Percentiles rank a stretch among this genome's conserved stretches.
These are phyloP conservation scores for Troides oblongomaculatus DNA, from an alignment of 2,888 invertebrate species.

Conservation along the genomic window DNA sequence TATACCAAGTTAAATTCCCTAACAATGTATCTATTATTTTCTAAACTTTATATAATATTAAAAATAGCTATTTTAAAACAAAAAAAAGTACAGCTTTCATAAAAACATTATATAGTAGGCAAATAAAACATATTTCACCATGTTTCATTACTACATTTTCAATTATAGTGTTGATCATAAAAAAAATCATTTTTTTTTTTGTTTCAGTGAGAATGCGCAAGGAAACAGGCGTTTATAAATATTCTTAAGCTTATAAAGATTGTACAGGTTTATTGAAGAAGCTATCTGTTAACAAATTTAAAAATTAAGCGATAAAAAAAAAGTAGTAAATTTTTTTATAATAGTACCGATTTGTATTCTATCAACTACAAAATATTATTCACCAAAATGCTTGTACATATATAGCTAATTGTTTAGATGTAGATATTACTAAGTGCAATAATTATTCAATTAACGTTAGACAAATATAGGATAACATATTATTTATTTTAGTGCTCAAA, in stretches of 20 bases:
- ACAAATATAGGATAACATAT: constrained; percentile 21
- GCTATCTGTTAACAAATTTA: constrained; percentile 1
- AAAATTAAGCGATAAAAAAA: neutral
- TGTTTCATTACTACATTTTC: no score
- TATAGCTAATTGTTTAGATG: constrained; percentile 12
- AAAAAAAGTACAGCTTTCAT: no score
- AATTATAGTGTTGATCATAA: no score
- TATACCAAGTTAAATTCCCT: no score
- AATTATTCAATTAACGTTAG: constrained; percentile 29
- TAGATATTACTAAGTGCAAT: constrained; percentile 35
- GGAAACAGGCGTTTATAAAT: constrained; percentile 75
- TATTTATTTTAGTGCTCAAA: constrained; percentile 30
- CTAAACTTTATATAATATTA: no score
- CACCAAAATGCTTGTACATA: neutral
- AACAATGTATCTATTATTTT: no score
- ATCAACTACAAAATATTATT: neutral
- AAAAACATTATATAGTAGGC: no score
- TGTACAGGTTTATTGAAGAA: constrained; percentile 4
- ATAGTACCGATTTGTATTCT: neutral
- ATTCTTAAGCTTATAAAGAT: constrained; percentile 51
- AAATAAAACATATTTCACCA: no score
- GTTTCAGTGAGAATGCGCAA: constrained; percentile 76
- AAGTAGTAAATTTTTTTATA: constrained; percentile 1
- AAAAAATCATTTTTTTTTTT: constrained; percentile 31
- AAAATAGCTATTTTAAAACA: no score